These are phyloP conservation scores for Microctenopoma steveboyesi DNA, from an alignment of 2,797 vertebrate genomes.

Conservation along the genomic window DNA sequence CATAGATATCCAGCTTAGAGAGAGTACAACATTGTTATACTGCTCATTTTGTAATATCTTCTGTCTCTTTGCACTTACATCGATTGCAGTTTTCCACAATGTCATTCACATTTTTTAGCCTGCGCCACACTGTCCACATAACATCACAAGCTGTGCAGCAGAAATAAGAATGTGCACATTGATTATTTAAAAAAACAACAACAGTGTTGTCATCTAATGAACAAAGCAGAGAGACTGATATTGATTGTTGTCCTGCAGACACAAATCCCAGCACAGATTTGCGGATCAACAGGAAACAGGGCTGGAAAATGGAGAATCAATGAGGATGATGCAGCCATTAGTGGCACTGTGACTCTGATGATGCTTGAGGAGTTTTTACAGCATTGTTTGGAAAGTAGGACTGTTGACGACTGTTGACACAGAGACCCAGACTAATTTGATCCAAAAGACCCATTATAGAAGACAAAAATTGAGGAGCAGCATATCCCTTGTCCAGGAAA, in stretches of 20 bases:
- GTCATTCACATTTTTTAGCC: background rate
- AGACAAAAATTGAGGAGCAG: too few species aligned
- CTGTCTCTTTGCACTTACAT: background rate
- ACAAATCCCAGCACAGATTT: conserved; percentile 31
- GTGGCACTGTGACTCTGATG: conserved; percentile 35
- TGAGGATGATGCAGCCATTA: conserved; percentile 67
- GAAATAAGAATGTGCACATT: conserved; percentile 15
- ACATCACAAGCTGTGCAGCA: background rate
- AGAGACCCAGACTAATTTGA: too few species aligned
- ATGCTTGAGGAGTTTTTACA: conserved; percentile 23
- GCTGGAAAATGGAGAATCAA: conserved; percentile 61
- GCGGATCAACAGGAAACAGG: conserved; percentile 28
- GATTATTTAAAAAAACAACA: conserved; percentile 45
- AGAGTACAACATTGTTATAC: background rate
- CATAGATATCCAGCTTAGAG: conserved; percentile 1
- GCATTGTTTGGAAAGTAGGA: conserved; percentile 36
- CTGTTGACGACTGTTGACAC: background rate
- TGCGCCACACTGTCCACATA: background rate
- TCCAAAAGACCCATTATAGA: too few species aligned
- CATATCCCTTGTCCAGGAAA: too few species aligned
- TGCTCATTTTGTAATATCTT: background rate
- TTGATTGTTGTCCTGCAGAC: conserved; percentile 44
- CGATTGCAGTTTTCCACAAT: background rate
- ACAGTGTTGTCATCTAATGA: conserved; percentile 41
- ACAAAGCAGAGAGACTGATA: conserved; percentile 39